Evolutionary conservation across 2,113 vertebrate species (phyloP), one percentile per base, ranked within the genome.

Genomic region (Rhea americana): DNA sequence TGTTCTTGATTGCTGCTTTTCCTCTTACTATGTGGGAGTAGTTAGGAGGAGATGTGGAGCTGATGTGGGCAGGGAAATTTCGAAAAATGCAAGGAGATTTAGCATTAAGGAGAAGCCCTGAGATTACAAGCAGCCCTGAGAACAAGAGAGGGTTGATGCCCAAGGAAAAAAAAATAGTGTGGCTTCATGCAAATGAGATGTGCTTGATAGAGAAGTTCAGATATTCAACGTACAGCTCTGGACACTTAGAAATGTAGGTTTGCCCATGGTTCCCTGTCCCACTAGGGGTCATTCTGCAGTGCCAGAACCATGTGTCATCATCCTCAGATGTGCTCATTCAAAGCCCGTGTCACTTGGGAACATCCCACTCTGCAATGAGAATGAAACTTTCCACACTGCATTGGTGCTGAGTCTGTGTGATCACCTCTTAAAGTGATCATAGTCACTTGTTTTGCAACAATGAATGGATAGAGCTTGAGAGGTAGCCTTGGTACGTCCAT

Each of bases 261-360:
- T 2, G 1, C 63, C 26, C 2, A 2, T 5, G 26, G 2, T 2
- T 83, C 39, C 6, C 51, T 43, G 9, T 5, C 7, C 9, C 0
- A 3, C 53, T 14, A 18, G 47, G 9, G 7, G 0, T 63, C 12
- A 25, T 11, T 8, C 20, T 67, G 47, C 19, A 74, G 41, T 28
- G 70, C 32, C 71, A 84, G 21, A 75, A 30, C 22, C 47, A 21
- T 0, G 0, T 17, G n/a, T 30, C 11, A 14, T 59, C n/a, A 12
- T 19, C n/a, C 41, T 51, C 66, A 72, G 15, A 25, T 3, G 5
- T 7, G 43, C 11, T 78, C 28, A 5, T 12, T 28, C 53, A 55
- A 37, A 59, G 56, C 32, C 32, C 4, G 10, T 30, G 9, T 3
- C 7, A 7, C 21, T 14, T 39, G 48, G 22, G 22, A 67, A 51